Evolutionary conservation across 1,140 invertebrate genomes (phyloP).

Genomic region (Papilio xuthus): DNA sequence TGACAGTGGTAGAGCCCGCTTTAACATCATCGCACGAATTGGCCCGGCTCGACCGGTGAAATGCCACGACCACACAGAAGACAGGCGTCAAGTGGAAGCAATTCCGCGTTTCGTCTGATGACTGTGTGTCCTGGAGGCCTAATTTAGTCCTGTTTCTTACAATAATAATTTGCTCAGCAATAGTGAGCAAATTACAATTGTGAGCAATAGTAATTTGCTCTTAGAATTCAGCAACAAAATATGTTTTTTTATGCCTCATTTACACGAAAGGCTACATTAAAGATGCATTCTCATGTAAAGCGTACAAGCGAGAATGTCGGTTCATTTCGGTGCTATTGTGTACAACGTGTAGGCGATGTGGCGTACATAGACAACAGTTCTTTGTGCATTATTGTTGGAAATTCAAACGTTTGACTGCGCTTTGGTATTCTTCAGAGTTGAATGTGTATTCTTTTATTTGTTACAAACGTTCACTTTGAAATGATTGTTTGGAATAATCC

Average conservation of each 20-base stretch:
- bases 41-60: too few relatives aligned
- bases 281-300: not conserved
- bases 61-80: too few relatives aligned
- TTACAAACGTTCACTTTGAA: not conserved
- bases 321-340: conserved; percentile 2
- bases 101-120: too few relatives aligned
- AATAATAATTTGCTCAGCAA: too few relatives aligned
- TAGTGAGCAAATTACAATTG: too few relatives aligned
- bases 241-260: not conserved
- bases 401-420: conserved; percentile 13
- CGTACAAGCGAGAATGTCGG: conserved; percentile 1
- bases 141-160: too few relatives aligned
- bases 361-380: conserved; percentile 6
- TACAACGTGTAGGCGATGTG: not conserved
- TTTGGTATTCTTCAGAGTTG: not conserved
- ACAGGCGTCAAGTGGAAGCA: too few relatives aligned
- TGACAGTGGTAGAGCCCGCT: too few relatives aligned
- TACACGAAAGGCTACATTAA: not conserved
- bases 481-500: not conserved
- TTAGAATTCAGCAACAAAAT: too few relatives aligned
- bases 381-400: conserved; percentile 27
- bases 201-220: too few relatives aligned
- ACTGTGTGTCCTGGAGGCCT: too few relatives aligned
- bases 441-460: not conserved
- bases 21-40: too few relatives aligned